Percentiles rank a stretch among this genome's conserved stretches.
Conservation (phyloP, 2,888 invertebrate species). For the Xestobium rufovillosum region DNA sequence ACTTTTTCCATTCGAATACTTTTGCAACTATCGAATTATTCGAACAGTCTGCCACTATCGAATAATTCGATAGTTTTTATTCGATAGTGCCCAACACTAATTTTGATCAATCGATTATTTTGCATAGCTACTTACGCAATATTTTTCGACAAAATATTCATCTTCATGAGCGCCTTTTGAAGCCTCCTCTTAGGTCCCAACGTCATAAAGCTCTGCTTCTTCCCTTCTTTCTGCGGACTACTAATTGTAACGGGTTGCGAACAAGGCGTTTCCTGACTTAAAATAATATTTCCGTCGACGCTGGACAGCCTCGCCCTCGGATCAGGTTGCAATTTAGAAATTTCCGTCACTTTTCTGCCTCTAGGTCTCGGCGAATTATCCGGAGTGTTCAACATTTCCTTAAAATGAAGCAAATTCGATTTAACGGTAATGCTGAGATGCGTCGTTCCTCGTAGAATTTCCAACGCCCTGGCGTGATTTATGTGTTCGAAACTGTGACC, state of each 20-base stretch:
- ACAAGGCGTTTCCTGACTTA: conserved; percentile 36
- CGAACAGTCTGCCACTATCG: too few species aligned
- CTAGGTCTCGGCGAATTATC: conserved; percentile 75
- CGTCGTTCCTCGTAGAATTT: conserved; percentile 87
- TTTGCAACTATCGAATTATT: too few species aligned
- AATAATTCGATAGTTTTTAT: too few species aligned
- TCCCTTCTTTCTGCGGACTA: conserved; percentile 57
- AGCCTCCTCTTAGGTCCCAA: conserved; percentile 77
- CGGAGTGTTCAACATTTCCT: conserved; percentile 67
- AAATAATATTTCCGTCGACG: conserved; percentile 51
- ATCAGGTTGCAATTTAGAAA: conserved; percentile 59
- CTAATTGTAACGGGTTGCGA: conserved; percentile 54
- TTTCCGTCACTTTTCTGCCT: conserved; percentile 55
- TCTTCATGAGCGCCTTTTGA: conserved; percentile 79
- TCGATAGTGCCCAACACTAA: too few species aligned
- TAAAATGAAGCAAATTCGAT: conserved; percentile 87
- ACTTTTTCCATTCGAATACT: too few species aligned
- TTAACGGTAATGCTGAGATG: conserved; percentile 95
- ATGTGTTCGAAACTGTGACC: conserved; percentile 95
- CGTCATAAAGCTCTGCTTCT: conserved; percentile 70
- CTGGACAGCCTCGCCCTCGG: conserved; percentile 72
- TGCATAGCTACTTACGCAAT: too few species aligned
- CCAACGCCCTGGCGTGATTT: conserved; percentile 83
- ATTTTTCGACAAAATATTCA: conserved; percentile 83
- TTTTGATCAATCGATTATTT: too few species aligned